A percentile compares a stretch with the other conserved stretches of the same genome.
Conservation (phyloP, 2,888 invertebrate genomes). For the Ischnus inquisitorius region DNA sequence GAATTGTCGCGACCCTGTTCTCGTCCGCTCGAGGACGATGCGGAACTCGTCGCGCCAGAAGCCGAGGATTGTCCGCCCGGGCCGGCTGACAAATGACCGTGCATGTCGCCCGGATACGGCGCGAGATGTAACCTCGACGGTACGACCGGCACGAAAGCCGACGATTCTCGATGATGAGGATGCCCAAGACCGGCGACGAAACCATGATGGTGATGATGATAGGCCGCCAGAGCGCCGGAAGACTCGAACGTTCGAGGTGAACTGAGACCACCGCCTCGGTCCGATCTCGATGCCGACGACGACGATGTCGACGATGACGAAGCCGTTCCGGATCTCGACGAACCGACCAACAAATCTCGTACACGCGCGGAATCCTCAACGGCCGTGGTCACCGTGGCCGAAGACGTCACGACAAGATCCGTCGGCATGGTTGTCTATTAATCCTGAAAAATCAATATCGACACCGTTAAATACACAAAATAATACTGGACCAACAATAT, state of each 20-base stretch:
- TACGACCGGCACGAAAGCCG: slow-evolving; percentile 95
- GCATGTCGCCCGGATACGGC: slow-evolving; percentile 90
- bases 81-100: slow-evolving; percentile 87
- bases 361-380: slow-evolving; percentile 80
- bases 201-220: slow-evolving; percentile 88
- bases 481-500: background rate
- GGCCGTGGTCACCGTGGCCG: slow-evolving; percentile 77
- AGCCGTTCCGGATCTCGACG: slow-evolving; percentile 75
- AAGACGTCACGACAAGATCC: slow-evolving; percentile 83
- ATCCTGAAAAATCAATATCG: slow-evolving; percentile 24
- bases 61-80: slow-evolving; percentile 66
- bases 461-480: background rate
- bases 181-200: slow-evolving; percentile 80
- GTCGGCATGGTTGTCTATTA: slow-evolving; percentile 80
- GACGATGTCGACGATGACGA: slow-evolving; percentile 71
- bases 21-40: slow-evolving; percentile 76
- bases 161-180: slow-evolving; percentile 91
- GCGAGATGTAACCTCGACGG: slow-evolving; percentile 92
- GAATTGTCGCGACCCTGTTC: slow-evolving; percentile 80
- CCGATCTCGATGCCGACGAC: slow-evolving; percentile 79
- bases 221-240: slow-evolving; percentile 87
- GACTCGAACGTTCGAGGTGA: slow-evolving; percentile 88
- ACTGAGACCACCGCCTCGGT: slow-evolving; percentile 81
- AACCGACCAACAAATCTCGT: slow-evolving; percentile 76
- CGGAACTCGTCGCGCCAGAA: slow-evolving; percentile 62